A percentile compares a stretch with the other conserved stretches of the same genome.
Evolutionary conservation across 35 echinoderm and acorn worm species (phyloP).

Genomic region (Chiridota heheva): DNA sequence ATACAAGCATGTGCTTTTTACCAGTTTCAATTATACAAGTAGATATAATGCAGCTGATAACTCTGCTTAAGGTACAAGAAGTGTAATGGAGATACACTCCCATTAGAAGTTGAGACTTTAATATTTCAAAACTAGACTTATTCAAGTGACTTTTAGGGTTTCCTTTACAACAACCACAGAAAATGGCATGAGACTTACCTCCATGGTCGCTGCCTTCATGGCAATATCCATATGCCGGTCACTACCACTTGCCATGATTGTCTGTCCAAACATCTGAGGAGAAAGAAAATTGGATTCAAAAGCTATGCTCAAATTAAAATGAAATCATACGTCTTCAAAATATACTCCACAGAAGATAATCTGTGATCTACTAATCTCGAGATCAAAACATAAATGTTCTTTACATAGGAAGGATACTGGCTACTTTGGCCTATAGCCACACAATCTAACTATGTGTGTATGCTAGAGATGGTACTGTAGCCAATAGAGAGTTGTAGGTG

Average conservation of each 20-base stretch:
- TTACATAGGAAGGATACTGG: too few relatives aligned
- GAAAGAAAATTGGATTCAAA: not conserved
- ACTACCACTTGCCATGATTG: slow-evolving; percentile 30
- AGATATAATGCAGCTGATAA: not conserved
- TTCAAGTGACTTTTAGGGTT: not conserved
- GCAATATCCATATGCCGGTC: slow-evolving; percentile 32
- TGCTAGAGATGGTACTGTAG: not conserved
- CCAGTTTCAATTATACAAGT: not conserved
- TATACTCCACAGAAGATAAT: not conserved
- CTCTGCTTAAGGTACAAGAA: not conserved
- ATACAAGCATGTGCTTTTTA: not conserved
- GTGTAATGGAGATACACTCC: not conserved
- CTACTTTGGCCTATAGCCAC: not conserved
- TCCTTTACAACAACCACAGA: not conserved
- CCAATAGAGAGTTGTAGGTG: too few relatives aligned
- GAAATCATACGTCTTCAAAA: not conserved
- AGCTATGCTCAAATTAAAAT: not conserved
- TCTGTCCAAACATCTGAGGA: slow-evolving; percentile 65
- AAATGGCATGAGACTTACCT: slow-evolving; percentile 38
- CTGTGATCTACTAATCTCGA: not conserved
- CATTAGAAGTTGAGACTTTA: not conserved
- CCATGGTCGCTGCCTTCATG: slow-evolving; percentile 29
- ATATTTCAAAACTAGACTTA: not conserved
- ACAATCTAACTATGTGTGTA: not conserved
- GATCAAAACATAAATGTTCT: not conserved